Percentiles rank a stretch among this genome's conserved stretches.
Evolutionary conservation across 2,113 vertebrate species (phyloP).

Genomic region (Gasterosteus nipponicus): DNA sequence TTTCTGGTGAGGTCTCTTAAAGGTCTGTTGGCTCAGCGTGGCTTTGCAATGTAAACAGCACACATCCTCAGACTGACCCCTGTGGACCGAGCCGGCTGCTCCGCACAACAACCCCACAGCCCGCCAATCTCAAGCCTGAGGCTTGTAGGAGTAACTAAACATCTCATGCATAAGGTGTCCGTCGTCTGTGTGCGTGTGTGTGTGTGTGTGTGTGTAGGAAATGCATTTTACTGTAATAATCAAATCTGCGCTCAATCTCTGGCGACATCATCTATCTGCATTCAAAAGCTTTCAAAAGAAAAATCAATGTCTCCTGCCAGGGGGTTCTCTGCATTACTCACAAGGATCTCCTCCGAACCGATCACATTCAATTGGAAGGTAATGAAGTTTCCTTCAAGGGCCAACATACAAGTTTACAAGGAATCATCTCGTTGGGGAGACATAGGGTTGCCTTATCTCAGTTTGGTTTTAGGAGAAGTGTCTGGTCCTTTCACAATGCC

Average conservation of each 20-base stretch:
- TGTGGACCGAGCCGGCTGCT: conserved; percentile 47
- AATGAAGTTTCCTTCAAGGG: conserved; percentile 59
- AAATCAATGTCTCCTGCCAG: conserved; percentile 39
- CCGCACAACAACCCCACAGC: conserved; percentile 32
- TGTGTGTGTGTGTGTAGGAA: conserved; percentile 17
- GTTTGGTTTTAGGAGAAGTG: conserved; percentile 41
- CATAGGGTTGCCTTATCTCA: conserved; percentile 46
- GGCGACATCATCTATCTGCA: conserved; percentile 20
- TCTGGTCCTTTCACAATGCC: conserved; percentile 47
- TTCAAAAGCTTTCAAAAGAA: conserved; percentile 33
- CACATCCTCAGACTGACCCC: conserved; percentile 73
- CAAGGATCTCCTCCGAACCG: conserved; percentile 18
- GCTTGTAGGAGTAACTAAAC: conserved; percentile 1
- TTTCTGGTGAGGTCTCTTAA: conserved; percentile 46
- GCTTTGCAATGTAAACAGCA: conserved; percentile 66
- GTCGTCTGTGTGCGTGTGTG: conserved; percentile 2
- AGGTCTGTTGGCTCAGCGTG: conserved; percentile 37
- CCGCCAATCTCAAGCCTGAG: neutral
- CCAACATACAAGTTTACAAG: conserved; percentile 57
- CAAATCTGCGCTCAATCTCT: conserved; percentile 30
- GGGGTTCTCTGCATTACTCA: conserved; percentile 21
- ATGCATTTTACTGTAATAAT: conserved; percentile 42
- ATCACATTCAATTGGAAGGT: conserved; percentile 58
- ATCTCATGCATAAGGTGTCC: neutral
- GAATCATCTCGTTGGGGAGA: conserved; percentile 45